Evolutionary conservation across 2,113 vertebrate species (phyloP).

Genomic region (Labeo catla): DNA sequence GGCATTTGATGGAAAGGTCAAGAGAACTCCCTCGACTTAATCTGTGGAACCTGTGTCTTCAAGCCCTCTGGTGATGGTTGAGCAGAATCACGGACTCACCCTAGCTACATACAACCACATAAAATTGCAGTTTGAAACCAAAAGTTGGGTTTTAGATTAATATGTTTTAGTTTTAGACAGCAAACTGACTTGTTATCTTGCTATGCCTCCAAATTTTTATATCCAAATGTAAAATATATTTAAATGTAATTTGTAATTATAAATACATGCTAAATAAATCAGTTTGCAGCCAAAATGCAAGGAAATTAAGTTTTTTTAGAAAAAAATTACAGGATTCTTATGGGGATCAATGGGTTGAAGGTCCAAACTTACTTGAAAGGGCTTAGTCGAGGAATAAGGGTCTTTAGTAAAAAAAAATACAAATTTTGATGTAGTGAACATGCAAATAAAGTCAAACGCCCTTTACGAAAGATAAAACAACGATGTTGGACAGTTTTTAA

Average conservation of each 20-base stretch:
- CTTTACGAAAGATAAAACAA: too few relatives aligned
- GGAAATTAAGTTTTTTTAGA: background rate
- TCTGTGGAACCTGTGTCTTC: conserved; percentile 67
- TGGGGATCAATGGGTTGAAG: too few relatives aligned
- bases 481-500: too few relatives aligned
- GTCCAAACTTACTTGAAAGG: too few relatives aligned
- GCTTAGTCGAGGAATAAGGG: too few relatives aligned
- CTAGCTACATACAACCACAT: background rate
- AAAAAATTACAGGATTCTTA: too few relatives aligned
- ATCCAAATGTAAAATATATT: background rate
- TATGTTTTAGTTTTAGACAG: background rate
- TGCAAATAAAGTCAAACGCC: too few relatives aligned
- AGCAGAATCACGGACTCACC: background rate
- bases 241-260: background rate
- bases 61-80: conserved; percentile 45
- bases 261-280: background rate
- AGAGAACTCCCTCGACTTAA: conserved; percentile 72
- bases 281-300: background rate
- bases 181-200: background rate
- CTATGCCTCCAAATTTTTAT: background rate
- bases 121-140: background rate
- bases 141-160: background rate
- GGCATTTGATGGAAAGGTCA: conserved; percentile 79
- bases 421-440: too few relatives aligned
- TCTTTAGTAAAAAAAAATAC: too few relatives aligned